A percentile compares a stretch with the other conserved stretches of the same genome.
Evolutionary conservation across 2,797 vertebrate genomes (phyloP).

Genomic region (Acrossocheilus wenchowensis): DNA sequence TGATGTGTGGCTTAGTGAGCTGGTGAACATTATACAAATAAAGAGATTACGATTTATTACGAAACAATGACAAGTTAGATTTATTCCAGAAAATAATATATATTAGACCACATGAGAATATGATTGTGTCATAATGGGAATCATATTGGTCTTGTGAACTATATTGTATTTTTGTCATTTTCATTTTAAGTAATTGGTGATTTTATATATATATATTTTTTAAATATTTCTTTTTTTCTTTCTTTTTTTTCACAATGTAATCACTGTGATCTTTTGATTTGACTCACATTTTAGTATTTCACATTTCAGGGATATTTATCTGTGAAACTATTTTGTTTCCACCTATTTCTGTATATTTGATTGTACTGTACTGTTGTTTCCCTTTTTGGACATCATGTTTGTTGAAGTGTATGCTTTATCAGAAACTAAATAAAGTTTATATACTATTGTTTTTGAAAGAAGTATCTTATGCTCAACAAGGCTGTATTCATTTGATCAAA

Average conservation of each 20-base stretch:
- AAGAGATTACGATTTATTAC: not conserved
- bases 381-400: not conserved
- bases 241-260: not conserved
- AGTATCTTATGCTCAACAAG: not conserved
- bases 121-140: not conserved
- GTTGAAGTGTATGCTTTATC: not conserved
- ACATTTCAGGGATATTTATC: not conserved
- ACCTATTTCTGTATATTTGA: not conserved
- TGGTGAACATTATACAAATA: conserved; percentile 3
- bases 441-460: not conserved
- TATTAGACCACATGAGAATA: not conserved
- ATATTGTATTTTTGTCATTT: not conserved
- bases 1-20: not conserved
- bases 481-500: not conserved
- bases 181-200: not conserved
- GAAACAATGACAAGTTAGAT: not conserved
- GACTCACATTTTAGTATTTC: not conserved
- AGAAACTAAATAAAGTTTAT: too few species aligned
- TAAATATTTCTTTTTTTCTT: too few species aligned
- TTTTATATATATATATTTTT: too few species aligned
- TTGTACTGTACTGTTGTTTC: not conserved
- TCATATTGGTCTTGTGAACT: not conserved
- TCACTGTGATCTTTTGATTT: not conserved
- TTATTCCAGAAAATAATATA: not conserved
- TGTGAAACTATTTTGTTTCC: not conserved